Evolutionary conservation across 2,797 vertebrate species (phyloP).

Genomic region (Oreochromis grahami): DNA sequence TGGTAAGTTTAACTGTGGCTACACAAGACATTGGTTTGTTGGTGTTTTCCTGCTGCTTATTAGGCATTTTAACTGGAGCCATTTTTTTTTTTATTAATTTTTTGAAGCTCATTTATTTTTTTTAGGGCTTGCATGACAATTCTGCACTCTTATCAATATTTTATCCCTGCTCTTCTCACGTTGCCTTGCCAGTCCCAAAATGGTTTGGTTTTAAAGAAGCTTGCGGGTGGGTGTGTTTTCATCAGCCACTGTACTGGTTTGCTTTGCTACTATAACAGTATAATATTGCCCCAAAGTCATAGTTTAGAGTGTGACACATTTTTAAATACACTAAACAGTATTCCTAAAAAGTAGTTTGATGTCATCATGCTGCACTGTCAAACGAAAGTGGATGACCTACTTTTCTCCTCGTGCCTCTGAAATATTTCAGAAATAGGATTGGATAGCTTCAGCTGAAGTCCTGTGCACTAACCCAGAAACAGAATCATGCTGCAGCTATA

Average conservation of each 20-base stretch:
- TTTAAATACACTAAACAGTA: slow-evolving; percentile 66
- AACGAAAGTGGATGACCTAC: slow-evolving; percentile 76
- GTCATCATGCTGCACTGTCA: slow-evolving; percentile 66
- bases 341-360: slow-evolving; percentile 74
- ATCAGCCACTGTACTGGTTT: neutral
- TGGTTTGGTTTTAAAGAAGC: neutral
- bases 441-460: slow-evolving; percentile 74
- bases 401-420: slow-evolving; percentile 67
- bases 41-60: neutral
- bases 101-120: slow-evolving; percentile 33
- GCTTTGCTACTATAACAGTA: neutral
- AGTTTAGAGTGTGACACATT: slow-evolving; percentile 53
- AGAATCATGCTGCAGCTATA: slow-evolving; percentile 66
- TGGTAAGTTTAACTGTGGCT: neutral
- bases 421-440: slow-evolving; percentile 78
- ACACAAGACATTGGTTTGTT: neutral
- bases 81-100: neutral
- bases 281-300: slow-evolving; percentile 40
- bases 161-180: slow-evolving; percentile 29
- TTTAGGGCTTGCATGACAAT: slow-evolving; percentile 37
- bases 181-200: slow-evolving; percentile 11
- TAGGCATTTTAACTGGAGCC: neutral
- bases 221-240: neutral
- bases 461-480: slow-evolving; percentile 78
- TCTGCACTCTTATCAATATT: slow-evolving; percentile 40